Percentiles rank a stretch among this genome's conserved stretches.
phyloP scores from a whole-genome alignment of 2,797 vertebrate species.

The Phaenicophaeus curvirostris region DNA sequence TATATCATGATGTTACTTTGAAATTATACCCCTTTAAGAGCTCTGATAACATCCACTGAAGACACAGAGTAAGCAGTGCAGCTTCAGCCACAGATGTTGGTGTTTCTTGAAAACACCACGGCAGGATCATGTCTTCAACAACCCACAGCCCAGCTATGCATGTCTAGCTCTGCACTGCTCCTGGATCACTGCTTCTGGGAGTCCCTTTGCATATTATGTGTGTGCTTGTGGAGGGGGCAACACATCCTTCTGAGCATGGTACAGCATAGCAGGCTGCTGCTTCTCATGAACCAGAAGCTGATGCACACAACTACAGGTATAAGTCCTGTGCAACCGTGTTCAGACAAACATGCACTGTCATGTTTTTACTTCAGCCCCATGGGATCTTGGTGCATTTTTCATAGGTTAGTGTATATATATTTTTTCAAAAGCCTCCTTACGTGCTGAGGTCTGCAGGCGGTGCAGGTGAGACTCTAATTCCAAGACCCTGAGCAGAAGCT shows the following conservation, averaged over 20 bases:
- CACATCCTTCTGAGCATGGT: background rate
- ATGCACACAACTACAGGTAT: background rate
- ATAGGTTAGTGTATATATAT: background rate
- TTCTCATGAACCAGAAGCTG: background rate
- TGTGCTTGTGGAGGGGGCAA: background rate
- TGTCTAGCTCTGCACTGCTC: background rate
- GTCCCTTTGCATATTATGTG: background rate
- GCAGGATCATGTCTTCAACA: background rate
- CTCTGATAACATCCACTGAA: background rate
- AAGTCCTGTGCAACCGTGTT: background rate
- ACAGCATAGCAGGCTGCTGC: background rate
- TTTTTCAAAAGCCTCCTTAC: background rate
- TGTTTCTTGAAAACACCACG: background rate
- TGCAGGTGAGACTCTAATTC: background rate
- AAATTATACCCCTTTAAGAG: background rate
- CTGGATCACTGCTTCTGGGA: background rate
- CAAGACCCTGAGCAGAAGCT: background rate
- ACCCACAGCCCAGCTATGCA: background rate
- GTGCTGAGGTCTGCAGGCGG: background rate
- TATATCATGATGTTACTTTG: background rate
- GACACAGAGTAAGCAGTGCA: background rate
- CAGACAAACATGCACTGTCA: background rate
- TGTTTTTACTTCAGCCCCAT: background rate
- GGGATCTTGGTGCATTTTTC: background rate
- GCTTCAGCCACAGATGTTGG: fast-evolving